Conservation (phyloP, 2,113 vertebrate genomes). For the Centropristis striata region DNA sequence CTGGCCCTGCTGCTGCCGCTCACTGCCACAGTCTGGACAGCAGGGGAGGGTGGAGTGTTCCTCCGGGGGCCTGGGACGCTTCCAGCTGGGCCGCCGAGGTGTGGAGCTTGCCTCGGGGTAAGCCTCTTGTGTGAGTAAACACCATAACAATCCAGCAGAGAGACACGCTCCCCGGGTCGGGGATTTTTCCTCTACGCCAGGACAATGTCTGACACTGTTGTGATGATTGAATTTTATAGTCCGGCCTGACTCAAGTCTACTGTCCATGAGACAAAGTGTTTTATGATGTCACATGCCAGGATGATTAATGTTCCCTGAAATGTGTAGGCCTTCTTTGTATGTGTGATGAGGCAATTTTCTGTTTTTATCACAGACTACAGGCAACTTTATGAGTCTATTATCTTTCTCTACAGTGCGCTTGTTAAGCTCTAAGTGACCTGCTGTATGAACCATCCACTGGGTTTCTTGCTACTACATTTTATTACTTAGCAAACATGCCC, state of each 20-base stretch:
- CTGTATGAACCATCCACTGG: constrained; percentile 18
- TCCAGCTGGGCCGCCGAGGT: constrained; percentile 56
- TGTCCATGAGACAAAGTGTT: constrained; percentile 47
- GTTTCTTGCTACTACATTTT: constrained; percentile 14
- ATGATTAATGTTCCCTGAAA: constrained; percentile 58
- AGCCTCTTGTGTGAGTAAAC: constrained; percentile 73
- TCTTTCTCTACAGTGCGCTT: constrained; percentile 32
- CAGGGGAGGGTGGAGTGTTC: constrained; percentile 52
- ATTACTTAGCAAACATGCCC: constrained; percentile 51
- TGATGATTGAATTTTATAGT: constrained; percentile 64
- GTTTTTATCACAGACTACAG: constrained; percentile 59
- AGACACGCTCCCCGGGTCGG: constrained; percentile 48
- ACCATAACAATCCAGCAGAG: constrained; percentile 66
- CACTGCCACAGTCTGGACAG: constrained; percentile 51
- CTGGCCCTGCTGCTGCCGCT: constrained; percentile 3
- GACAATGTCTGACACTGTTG: constrained; percentile 68
- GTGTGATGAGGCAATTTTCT: constrained; percentile 57
- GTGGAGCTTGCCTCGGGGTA: constrained; percentile 44
- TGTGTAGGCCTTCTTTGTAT: constrained; percentile 50
- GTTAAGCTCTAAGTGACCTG: constrained; percentile 32
- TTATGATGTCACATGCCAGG: constrained; percentile 56
- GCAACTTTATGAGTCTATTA: constrained; percentile 48
- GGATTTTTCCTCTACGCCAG: constrained; percentile 61
- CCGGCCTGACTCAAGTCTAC: constrained; percentile 34
- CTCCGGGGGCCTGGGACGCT: constrained; percentile 46